Conservation (phyloP, 2,797 vertebrate species). For the Avahi laniger region DNA sequence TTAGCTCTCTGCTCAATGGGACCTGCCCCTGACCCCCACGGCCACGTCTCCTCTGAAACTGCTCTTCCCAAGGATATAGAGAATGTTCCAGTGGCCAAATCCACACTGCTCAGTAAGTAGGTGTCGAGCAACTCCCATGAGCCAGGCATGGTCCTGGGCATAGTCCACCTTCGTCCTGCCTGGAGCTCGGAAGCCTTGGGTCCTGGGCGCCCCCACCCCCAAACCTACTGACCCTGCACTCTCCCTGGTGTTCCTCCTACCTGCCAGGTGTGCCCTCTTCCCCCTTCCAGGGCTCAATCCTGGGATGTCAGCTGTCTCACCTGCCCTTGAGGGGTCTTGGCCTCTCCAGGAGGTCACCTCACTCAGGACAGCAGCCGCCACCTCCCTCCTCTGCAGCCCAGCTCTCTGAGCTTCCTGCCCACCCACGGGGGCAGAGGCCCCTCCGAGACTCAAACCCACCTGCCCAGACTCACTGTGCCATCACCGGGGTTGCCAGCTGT, state of each 20-base stretch:
- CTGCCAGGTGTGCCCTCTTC: not conserved
- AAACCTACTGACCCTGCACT: rapidly evolving
- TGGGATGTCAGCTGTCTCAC: not conserved
- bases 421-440: not conserved
- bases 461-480: not conserved
- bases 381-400: not conserved
- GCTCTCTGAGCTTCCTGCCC: not conserved
- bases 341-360: not conserved
- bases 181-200: rapidly evolving
- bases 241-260: no score
- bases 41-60: not conserved
- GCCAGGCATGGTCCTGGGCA: rapidly evolving
- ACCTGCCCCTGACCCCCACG: not conserved
- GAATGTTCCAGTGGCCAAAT: rapidly evolving
- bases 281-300: not conserved
- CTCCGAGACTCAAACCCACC: not conserved
- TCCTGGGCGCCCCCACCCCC: not conserved
- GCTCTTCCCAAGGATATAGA: not conserved
- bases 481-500: not conserved
- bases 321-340: not conserved
- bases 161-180: not conserved
- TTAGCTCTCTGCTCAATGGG: rapidly evolving
- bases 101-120: rapidly evolving
- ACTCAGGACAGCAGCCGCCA: not conserved
- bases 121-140: rapidly evolving